Conservation (phyloP, 2,113 vertebrate species). For the Alouatta palliata region DNA sequence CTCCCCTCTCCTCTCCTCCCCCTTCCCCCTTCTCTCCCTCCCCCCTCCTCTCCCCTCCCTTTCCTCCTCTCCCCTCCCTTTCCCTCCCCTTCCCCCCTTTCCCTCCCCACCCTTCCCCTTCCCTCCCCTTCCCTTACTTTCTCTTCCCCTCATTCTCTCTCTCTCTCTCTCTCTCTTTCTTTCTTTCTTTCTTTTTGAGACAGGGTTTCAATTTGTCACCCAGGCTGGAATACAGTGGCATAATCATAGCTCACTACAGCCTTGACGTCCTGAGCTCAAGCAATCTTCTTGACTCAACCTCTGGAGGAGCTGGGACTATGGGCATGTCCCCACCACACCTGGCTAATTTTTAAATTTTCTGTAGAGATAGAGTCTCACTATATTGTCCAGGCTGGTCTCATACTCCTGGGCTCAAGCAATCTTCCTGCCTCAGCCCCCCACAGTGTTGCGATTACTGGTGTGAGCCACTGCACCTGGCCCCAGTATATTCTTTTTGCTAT, state of each 20-base stretch:
- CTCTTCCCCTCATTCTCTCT: too few relatives aligned
- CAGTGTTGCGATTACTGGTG: not conserved
- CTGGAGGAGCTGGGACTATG: not conserved
- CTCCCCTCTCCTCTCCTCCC: too few relatives aligned
- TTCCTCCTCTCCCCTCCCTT: fast-evolving
- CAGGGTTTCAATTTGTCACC: not conserved
- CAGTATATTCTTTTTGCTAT: not conserved
- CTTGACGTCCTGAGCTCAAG: not conserved
- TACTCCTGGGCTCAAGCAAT: not conserved
- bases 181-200: not conserved
- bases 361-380: not conserved
- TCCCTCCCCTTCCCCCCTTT: too few relatives aligned
- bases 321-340: not conserved
- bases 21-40: fast-evolving
- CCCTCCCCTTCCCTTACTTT: too few relatives aligned
- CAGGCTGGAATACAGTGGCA: not conserved
- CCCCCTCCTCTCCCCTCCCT: fast-evolving
- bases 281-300: not conserved
- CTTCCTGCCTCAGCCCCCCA: not conserved
- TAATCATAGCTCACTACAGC: not conserved
- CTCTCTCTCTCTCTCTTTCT: too few relatives aligned
- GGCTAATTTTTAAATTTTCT: not conserved
- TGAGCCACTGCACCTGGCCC: not conserved
- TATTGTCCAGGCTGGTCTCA: not conserved
- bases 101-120: too few relatives aligned